phyloP scores from a whole-genome alignment of 64 coral and sea anemone genomes.

The Stylophora pistillata region DNA sequence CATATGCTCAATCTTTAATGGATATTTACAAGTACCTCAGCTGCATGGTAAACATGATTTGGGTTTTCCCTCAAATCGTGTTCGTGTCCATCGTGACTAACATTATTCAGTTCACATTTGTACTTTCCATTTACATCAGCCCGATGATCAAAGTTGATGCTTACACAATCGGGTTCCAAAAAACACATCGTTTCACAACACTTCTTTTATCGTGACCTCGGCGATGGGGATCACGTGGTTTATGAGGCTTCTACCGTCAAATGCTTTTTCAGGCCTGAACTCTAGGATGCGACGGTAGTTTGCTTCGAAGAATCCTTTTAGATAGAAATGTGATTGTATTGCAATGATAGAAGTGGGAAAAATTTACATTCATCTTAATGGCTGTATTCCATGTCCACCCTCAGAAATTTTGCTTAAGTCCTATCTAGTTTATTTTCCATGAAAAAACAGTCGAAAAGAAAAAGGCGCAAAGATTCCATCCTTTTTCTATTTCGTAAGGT shows the following conservation, averaged over 20 bases:
- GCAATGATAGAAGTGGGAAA: too few relatives aligned
- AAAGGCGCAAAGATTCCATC: too few relatives aligned
- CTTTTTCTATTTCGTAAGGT: too few relatives aligned
- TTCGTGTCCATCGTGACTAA: not conserved
- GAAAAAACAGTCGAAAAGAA: too few relatives aligned
- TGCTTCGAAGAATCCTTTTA: too few relatives aligned
- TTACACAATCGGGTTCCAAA: not conserved
- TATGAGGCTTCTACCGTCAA: not conserved
- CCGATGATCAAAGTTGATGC: not conserved
- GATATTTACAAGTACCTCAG: not conserved
- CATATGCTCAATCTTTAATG: not conserved
- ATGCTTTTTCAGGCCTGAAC: not conserved
- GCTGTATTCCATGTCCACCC: too few relatives aligned
- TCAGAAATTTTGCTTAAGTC: too few relatives aligned
- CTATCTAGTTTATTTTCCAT: too few relatives aligned
- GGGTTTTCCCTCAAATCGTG: not conserved
- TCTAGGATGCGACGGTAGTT: not conserved
- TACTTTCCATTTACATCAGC: not conserved
- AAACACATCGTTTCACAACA: not conserved
- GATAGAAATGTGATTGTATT: too few relatives aligned
- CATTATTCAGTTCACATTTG: not conserved
- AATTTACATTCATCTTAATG: too few relatives aligned
- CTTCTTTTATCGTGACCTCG: not conserved
- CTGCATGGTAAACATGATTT: not conserved
- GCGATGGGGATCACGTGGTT: not conserved